A percentile compares a stretch with the other conserved stretches of the same genome.
Conservation (phyloP, 2,888 invertebrate species). For the Rhamnusium bicolor region DNA sequence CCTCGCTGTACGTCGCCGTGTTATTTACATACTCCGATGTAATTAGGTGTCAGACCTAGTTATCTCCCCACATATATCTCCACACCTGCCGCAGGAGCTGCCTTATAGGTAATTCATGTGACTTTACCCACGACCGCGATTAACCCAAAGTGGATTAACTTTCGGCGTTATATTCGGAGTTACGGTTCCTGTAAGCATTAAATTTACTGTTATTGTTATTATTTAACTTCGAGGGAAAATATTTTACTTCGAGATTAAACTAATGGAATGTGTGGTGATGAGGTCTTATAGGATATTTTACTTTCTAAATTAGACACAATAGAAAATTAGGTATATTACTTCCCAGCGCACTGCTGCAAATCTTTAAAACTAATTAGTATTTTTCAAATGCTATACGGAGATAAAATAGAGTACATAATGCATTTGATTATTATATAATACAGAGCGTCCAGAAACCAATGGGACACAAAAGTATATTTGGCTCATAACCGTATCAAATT, state of each 20-base stretch:
- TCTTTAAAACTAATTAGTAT: too few species aligned
- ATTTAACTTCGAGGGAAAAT: slow-evolving; percentile 14
- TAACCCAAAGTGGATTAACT: slow-evolving; percentile 32
- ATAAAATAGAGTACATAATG: too few species aligned
- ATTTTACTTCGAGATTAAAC: not conserved
- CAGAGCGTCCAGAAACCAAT: too few species aligned
- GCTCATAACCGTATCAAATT: too few species aligned
- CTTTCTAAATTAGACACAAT: not conserved
- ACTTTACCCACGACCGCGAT: slow-evolving; percentile 24
- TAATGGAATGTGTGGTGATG: slow-evolving; percentile 1
- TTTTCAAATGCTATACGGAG: too few species aligned
- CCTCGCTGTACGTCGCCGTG: slow-evolving; percentile 18
- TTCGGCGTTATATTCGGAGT: slow-evolving; percentile 27
- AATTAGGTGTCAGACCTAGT: slow-evolving; percentile 33
- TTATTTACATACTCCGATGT: slow-evolving; percentile 34
- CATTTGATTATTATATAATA: too few species aligned
- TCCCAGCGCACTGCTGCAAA: not conserved
- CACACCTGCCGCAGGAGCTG: slow-evolving; percentile 23
- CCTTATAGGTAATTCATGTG: slow-evolving; percentile 10
- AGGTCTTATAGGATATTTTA: not conserved
- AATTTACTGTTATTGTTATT: slow-evolving; percentile 24
- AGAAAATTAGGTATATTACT: slow-evolving; percentile 4
- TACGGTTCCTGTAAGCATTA: not conserved
- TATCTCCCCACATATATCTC: slow-evolving; percentile 32
- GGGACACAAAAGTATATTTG: too few species aligned